A percentile compares a stretch with the other conserved stretches of the same genome.
phyloP scores from a whole-genome alignment of 2,113 vertebrate species.

The Eptesicus fuscus region DNA sequence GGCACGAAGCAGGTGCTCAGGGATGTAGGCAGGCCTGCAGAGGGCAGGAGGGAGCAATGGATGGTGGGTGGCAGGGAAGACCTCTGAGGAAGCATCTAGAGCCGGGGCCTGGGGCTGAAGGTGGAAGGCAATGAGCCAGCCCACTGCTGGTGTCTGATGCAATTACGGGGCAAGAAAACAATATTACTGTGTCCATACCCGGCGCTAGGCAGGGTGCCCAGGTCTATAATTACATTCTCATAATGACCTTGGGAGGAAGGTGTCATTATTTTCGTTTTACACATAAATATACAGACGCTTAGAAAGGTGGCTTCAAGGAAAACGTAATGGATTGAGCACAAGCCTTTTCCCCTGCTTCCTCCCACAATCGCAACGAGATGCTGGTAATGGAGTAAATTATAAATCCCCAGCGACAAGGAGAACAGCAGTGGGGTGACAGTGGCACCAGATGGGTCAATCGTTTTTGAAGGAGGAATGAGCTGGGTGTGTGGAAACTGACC shows the following conservation, averaged over 20 bases:
- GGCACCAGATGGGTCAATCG: neutral
- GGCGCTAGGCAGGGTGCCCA: neutral
- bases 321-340: neutral
- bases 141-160: neutral
- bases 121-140: neutral
- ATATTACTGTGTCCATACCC: neutral
- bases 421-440: neutral
- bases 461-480: neutral
- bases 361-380: neutral
- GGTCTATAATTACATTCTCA: conserved; percentile 30
- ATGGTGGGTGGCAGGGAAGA: neutral
- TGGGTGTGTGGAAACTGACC: neutral
- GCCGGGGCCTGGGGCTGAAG: neutral
- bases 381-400: neutral
- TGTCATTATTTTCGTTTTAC: neutral
- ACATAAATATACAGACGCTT: neutral
- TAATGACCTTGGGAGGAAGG: neutral
- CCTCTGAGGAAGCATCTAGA: neutral
- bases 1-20: neutral
- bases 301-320: neutral
- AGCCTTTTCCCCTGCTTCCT: neutral
- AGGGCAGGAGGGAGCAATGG: neutral
- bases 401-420: neutral
- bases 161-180: neutral
- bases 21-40: neutral